Conservation (phyloP, 1,140 invertebrate genomes). For the Lepidurus arcticus region DNA sequence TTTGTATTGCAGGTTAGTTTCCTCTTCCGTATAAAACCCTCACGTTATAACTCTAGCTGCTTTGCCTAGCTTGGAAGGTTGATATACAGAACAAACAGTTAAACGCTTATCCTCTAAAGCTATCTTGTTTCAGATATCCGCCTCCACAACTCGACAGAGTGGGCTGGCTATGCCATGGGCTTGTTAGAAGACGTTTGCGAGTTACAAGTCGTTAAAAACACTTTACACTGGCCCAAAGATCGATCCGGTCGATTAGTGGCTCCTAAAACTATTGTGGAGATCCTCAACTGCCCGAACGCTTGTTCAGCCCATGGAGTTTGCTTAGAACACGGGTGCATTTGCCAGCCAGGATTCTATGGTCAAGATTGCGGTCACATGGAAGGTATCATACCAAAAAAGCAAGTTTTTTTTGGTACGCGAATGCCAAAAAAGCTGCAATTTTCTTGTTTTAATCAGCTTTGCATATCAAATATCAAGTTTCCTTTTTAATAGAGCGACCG, state of each 20-base stretch:
- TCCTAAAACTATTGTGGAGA: conserved; percentile 34
- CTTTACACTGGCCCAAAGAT: conserved; percentile 32
- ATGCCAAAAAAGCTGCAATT: not conserved
- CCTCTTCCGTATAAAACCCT: not conserved
- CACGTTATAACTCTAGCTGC: too few species aligned
- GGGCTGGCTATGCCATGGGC: conserved; percentile 31
- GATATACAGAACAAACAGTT: not conserved
- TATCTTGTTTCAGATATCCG: conserved; percentile 31
- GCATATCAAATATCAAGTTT: conserved; percentile 27
- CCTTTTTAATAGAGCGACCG: not conserved
- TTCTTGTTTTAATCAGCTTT: conserved; percentile 23
- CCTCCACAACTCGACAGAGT: conserved; percentile 26
- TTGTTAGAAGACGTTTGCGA: conserved; percentile 35
- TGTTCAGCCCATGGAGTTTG: conserved; percentile 35
- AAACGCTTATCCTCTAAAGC: not conserved
- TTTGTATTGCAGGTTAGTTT: conserved; percentile 33
- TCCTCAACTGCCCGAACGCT: conserved; percentile 35
- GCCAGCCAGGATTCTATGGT: conserved; percentile 35
- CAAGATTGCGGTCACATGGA: conserved; percentile 34
- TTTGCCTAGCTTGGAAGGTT: too few species aligned
- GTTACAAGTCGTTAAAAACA: conserved; percentile 30
- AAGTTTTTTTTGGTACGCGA: not conserved
- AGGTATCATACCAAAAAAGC: conserved; percentile 25
- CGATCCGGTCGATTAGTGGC: conserved; percentile 5
- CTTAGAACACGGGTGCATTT: conserved; percentile 35